phyloP scores from a whole-genome alignment of 2,797 vertebrate genomes.

The Micropoecilia bifurca region DNA sequence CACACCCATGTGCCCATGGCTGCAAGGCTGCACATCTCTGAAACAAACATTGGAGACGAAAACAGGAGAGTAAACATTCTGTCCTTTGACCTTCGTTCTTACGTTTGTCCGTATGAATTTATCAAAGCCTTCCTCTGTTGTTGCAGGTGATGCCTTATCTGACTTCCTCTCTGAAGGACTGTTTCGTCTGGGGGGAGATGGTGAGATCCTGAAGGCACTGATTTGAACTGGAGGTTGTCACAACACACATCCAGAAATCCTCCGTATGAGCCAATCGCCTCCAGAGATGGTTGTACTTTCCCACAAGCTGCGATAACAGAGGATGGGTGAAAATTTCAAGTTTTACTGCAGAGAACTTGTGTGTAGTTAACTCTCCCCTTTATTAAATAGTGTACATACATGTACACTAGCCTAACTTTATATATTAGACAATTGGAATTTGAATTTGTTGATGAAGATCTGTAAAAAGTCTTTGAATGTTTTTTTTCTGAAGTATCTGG shows the following conservation, averaged over 20 bases:
- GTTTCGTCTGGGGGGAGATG: conserved; percentile 66
- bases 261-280: conserved; percentile 25
- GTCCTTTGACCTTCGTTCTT: conserved; percentile 10
- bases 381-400: background rate
- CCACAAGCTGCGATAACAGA: conserved; percentile 41
- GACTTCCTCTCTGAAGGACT: conserved; percentile 42
- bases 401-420: background rate
- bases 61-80: background rate
- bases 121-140: conserved; percentile 11
- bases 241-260: conserved; percentile 57
- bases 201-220: conserved; percentile 34
- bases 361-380: background rate
- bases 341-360: background rate
- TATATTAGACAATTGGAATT: background rate
- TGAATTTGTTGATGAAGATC: background rate
- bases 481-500: background rate
- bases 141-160: conserved; percentile 29
- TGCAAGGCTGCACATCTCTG: conserved; percentile 21
- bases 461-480: background rate
- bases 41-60: conserved; percentile 15
- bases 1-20: conserved; percentile 47
- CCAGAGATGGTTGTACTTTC: conserved; percentile 43
- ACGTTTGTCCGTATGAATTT: conserved; percentile 14
- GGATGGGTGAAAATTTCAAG: background rate
- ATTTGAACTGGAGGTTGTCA: conserved; percentile 59